A percentile compares a stretch with the other conserved stretches of the same genome.
These are phyloP conservation scores for Drosophila atripex DNA, from an alignment of 2,888 invertebrate genomes.

Conservation along the genomic window DNA sequence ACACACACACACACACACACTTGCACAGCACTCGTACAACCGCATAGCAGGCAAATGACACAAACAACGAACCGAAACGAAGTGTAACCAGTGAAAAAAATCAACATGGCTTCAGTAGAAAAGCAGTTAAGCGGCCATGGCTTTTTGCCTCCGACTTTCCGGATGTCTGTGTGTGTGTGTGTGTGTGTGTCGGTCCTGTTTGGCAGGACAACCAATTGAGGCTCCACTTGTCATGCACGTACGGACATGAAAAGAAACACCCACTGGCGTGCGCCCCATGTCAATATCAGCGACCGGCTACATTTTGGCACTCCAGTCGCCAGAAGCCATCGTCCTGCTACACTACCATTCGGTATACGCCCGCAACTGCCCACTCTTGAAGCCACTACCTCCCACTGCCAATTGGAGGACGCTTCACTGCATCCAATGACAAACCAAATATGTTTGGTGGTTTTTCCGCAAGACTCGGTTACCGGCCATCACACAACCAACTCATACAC, in stretches of 20 bases:
- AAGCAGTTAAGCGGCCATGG: slow-evolving; percentile 63
- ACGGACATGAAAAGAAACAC: slow-evolving; percentile 59
- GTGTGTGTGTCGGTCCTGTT: slow-evolving; percentile 25
- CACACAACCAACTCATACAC: slow-evolving; percentile 22
- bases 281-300: slow-evolving; percentile 73
- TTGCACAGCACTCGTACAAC: slow-evolving; percentile 35
- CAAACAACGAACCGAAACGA: slow-evolving; percentile 44
- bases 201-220: slow-evolving; percentile 69
- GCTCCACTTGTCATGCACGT: slow-evolving; percentile 62
- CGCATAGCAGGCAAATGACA: slow-evolving; percentile 56
- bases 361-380: background rate
- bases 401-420: slow-evolving; percentile 63
- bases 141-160: slow-evolving; percentile 18
- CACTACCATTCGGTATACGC: background rate
- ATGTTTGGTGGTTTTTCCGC: slow-evolving; percentile 82
- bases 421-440: slow-evolving; percentile 80
- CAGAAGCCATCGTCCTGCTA: slow-evolving; percentile 25
- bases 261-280: slow-evolving; percentile 59
- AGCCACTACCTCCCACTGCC: slow-evolving; percentile 16
- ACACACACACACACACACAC: slow-evolving; percentile 34
- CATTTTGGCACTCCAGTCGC: slow-evolving; percentile 68
- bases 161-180: slow-evolving; percentile 13
- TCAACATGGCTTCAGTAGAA: slow-evolving; percentile 68
- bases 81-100: slow-evolving; percentile 53
- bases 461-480: slow-evolving; percentile 55